Evolutionary conservation across 64 coral and sea anemone genomes (phyloP), one percentile per base, ranked within the genome.

Genomic region (Porites lutea): DNA sequence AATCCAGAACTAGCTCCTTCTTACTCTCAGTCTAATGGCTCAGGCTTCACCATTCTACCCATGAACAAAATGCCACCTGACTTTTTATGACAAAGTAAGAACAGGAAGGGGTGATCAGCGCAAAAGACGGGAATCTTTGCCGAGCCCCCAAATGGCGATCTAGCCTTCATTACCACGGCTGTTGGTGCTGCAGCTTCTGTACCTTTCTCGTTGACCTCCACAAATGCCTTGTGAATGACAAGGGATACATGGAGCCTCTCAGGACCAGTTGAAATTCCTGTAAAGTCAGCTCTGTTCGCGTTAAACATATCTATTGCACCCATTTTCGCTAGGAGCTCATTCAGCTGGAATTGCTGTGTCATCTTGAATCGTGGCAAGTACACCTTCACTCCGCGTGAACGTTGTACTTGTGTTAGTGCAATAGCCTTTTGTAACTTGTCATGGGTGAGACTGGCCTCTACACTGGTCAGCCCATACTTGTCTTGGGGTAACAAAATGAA

Each of bases 191-290:
- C 93, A 0, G 96, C 96, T 16, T 92, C 93, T 12, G 96, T 95
- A 8, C 96, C 96, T 57, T 98, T 89, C 66, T 98, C 96, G 48
- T 92, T 98, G 15, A 98, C 93, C 72, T 98, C 93, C 16, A 95
- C 93, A 62, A 95, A 89, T 73, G 93, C 96, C 74, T 98, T 94
- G 79, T 98, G 96, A 78, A 92, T 74, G 11, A 94, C 93, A 20
- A 89, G 67, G 9, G 96, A 95, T 27, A 98, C 86, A 55, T 86
- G 89, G 11, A 98, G 27, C 27, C 27, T 37, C 27, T 37, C 27
- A 37, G 27, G 71, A 4, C 77, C 67, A 27, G 11, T 57, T 27
- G 86, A 79, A 8, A 98, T 95, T 3, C 96, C 96, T 18, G 96
- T 92, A 52, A 98, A 94, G 65, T 98, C 72, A 46, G 93, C 83